Base-by-base conservation (phyloP, 2,888 invertebrate species). In the Melieria crassipennis region DNA sequence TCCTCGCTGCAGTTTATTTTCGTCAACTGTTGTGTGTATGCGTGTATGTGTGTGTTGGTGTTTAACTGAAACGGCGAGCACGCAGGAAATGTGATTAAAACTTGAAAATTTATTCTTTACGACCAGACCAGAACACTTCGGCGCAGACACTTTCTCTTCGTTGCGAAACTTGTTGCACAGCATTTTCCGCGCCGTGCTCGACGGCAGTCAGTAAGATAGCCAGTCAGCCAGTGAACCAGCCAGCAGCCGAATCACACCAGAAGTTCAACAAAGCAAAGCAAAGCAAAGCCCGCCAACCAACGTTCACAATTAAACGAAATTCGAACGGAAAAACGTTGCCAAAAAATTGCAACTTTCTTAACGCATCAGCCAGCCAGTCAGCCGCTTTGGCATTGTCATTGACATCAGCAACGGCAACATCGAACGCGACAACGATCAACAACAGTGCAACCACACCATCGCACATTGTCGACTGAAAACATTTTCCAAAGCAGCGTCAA, bases 31-130 rank as follows among this genome's bases (percentile, higher is more conserved):
- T 52, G 11, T 7, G 11, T 52, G 11, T 52, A n/a, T 7, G 5
- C 1, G 11, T 7, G 1, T 52, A 4, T 52, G 52, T 9, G 5
- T 13, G 30, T 30, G 30, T 16, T 1, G 2, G 4, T 30, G 30
- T 30, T 30, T 30, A 30, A 30, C 30, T 30, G 2, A 30, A 30
- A 30, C 30, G 10, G 4, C 13, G 60, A 43, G 46, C 47, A 66
- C 81, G 81, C 82, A 81, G 83, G 83, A 83, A 82, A 82, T 78
- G 80, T 77, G 79, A 77, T 76, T 77, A 78, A 73, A 78, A 77
- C 72, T 76, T 75, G 75, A 81, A 82, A 82, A 83, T 80, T 77
- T 80, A 83, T 83, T 83, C 83, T 83, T 83, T 83, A 82, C 79
- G 81, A 82, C 65, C 61, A 55, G 61, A 60, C 57, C 57, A 57